A percentile compares a stretch with the other conserved stretches of the same genome.
Conservation (phyloP, 2,797 vertebrate species). For the Xerus rutilus region DNA sequence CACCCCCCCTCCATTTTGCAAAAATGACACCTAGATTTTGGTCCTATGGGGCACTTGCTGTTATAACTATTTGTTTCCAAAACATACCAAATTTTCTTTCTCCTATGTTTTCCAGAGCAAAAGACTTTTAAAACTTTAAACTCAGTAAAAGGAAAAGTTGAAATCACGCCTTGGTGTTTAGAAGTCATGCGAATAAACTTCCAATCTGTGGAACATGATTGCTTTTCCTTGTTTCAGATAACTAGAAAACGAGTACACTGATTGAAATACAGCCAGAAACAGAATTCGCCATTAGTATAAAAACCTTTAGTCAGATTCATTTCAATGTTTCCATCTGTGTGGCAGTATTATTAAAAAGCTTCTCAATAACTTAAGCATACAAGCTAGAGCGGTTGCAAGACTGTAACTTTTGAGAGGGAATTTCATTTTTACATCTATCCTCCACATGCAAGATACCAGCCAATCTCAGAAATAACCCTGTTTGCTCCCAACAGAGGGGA, state of each 20-base stretch:
- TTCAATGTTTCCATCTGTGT: slow-evolving; percentile 46
- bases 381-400: not conserved
- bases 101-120: not conserved
- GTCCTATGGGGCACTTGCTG: not conserved
- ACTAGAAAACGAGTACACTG: slow-evolving; percentile 49
- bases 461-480: not conserved
- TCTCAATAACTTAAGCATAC: not conserved
- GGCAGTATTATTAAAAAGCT: not conserved
- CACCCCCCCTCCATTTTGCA: not conserved
- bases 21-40: not conserved
- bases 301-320: slow-evolving; percentile 44
- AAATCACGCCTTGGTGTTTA: slow-evolving; percentile 10
- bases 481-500: not conserved
- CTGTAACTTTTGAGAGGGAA: not conserved
- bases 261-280: slow-evolving; percentile 58
- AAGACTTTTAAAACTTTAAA: slow-evolving; percentile 20
- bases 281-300: slow-evolving; percentile 49
- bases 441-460: not conserved
- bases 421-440: fast-evolving
- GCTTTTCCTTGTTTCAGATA: slow-evolving; percentile 61
- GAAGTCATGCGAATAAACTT: slow-evolving; percentile 32
- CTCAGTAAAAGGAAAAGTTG: slow-evolving; percentile 30
- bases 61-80: slow-evolving; percentile 17
- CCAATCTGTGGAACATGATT: slow-evolving; percentile 52
- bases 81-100: not conserved